A percentile compares a stretch with the other conserved stretches of the same genome.
These are phyloP conservation scores for Epiblema foenella DNA, from an alignment of 2,888 invertebrate genomes.

Conservation along the genomic window DNA sequence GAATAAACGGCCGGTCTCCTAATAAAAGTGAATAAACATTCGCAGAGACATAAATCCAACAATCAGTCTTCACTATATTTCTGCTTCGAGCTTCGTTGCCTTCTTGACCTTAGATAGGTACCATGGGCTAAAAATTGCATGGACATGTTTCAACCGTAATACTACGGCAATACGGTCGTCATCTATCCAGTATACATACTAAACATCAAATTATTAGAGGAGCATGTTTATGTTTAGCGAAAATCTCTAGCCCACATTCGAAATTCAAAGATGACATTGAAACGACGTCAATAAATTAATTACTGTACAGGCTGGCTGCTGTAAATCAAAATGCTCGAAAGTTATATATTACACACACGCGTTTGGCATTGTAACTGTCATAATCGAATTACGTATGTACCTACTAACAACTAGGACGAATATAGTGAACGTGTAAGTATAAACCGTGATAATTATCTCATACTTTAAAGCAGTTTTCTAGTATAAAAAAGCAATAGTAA, in stretches of 20 bases:
- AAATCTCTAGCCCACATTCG: constrained; percentile 9
- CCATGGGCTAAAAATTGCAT: no score
- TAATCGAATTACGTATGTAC: constrained; percentile 23
- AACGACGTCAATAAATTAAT: constrained; percentile 20
- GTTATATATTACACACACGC: constrained; percentile 12
- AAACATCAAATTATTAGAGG: not conserved
- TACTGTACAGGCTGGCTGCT: constrained; percentile 7
- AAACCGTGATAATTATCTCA: not conserved
- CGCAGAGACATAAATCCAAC: no score
- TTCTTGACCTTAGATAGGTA: no score
- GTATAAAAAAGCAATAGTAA: no score
- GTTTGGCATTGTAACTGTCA: constrained; percentile 32
- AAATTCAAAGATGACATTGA: constrained; percentile 26
- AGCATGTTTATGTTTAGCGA: constrained; percentile 3
- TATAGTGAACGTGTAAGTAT: not conserved
- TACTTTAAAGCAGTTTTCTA: not conserved
- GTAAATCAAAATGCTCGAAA: constrained; percentile 21
- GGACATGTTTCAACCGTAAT: no score
- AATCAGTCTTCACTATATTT: no score
- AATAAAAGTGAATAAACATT: no score
- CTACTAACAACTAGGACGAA: not conserved
- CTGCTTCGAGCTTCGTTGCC: no score
- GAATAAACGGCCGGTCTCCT: no score
- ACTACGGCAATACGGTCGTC: no score
- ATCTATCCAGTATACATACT: no score